These are phyloP conservation scores for Acleris holmiana DNA, from an alignment of 2,888 invertebrate species.

Conservation along the genomic window DNA sequence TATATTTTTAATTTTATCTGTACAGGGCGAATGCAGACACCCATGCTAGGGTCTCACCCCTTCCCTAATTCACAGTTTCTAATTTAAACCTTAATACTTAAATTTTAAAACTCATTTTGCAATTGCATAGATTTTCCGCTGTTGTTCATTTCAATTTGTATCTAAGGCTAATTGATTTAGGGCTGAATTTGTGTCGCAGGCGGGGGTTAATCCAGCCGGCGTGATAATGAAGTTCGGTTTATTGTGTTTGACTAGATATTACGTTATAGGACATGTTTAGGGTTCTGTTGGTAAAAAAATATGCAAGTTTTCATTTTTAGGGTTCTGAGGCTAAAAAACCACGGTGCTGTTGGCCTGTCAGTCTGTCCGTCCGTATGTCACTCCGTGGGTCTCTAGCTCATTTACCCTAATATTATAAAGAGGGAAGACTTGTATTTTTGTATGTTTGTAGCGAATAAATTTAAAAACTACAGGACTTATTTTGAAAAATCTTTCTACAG, in stretches of 20 bases:
- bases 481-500: too few relatives aligned
- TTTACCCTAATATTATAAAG: too few relatives aligned
- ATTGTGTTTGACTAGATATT: constrained; percentile 38
- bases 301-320: not conserved
- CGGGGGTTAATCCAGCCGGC: constrained; percentile 44
- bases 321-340: not conserved
- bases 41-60: constrained; percentile 64
- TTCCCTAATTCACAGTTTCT: constrained; percentile 34
- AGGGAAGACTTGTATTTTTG: too few relatives aligned
- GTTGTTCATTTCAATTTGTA: constrained; percentile 29
- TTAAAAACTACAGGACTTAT: too few relatives aligned
- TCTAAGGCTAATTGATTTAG: constrained; percentile 23
- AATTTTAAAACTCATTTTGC: constrained; percentile 3
- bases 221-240: constrained; percentile 50
- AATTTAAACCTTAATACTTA: constrained; percentile 39
- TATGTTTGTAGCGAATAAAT: too few relatives aligned
- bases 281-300: constrained; percentile 14
- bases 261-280: constrained; percentile 29
- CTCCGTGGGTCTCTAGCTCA: not conserved
- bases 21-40: constrained; percentile 53
- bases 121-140: not conserved
- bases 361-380: not conserved
- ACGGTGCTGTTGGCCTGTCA: not conserved
- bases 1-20: constrained; percentile 65
- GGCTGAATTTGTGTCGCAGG: constrained; percentile 39